These are phyloP conservation scores for Megalonaias nervosa DNA, from an alignment of 1,140 invertebrate species.

Conservation along the genomic window DNA sequence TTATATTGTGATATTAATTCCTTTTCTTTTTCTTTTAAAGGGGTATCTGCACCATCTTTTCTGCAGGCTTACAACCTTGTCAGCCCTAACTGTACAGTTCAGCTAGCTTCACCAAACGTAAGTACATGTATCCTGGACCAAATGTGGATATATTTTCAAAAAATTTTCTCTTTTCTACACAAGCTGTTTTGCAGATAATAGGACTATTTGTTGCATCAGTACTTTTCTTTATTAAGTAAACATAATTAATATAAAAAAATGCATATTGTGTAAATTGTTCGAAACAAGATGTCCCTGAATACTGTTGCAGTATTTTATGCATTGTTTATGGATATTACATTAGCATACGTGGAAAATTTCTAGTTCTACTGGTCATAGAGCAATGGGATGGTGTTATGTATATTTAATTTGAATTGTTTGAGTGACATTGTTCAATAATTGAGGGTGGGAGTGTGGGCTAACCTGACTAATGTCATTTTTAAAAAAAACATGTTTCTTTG, in stretches of 20 bases:
- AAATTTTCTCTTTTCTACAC: background rate
- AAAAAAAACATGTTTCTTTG: too few relatives aligned
- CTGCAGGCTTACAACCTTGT: conserved; percentile 71
- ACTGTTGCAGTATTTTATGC: background rate
- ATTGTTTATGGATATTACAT: background rate
- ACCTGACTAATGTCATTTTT: too few relatives aligned
- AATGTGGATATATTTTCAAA: background rate
- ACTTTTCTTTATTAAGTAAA: background rate
- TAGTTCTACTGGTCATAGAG: background rate
- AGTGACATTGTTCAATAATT: too few relatives aligned
- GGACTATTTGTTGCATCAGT: background rate
- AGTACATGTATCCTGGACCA: conserved; percentile 31
- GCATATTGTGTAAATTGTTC: background rate
- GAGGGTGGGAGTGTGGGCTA: too few relatives aligned
- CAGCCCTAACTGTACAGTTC: conserved; percentile 69
- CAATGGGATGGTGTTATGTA: too few relatives aligned
- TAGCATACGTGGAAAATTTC: background rate
- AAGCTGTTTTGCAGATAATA: background rate
- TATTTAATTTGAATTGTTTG: too few relatives aligned
- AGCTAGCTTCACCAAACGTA: conserved; percentile 71
- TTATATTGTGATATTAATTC: background rate
- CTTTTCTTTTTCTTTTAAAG: conserved; percentile 54
- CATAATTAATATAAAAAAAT: too few relatives aligned
- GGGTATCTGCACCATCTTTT: conserved; percentile 71
- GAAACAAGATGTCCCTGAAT: background rate